Percentiles rank a stretch among this genome's conserved stretches.
Conservation (phyloP, 2,888 invertebrate species). For the Drosophila lutescens region DNA sequence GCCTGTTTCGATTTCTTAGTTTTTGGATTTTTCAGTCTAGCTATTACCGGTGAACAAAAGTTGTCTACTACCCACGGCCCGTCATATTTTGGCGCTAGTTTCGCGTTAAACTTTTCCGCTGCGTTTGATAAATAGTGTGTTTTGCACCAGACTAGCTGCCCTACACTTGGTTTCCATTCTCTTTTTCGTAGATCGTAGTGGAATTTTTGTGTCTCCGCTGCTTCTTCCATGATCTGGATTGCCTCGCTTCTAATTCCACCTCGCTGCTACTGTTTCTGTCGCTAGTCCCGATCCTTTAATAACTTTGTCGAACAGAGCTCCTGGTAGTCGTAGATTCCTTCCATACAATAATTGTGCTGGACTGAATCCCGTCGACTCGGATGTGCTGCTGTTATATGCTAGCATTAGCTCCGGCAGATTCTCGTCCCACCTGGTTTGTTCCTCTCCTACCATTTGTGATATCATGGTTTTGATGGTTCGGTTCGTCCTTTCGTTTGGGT, state of each 20-base stretch:
- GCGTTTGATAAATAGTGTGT: background rate
- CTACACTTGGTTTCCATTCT: too few relatives aligned
- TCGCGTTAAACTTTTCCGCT: background rate
- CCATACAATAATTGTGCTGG: background rate
- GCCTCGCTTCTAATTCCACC: background rate
- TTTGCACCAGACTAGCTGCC: too few relatives aligned
- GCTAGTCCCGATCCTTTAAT: background rate
- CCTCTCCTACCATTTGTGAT: background rate
- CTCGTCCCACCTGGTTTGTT: background rate
- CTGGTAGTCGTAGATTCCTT: background rate
- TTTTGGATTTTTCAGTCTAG: background rate
- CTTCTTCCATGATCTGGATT: background rate
- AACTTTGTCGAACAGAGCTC: background rate
- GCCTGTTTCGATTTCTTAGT: background rate
- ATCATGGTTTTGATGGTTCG: background rate
- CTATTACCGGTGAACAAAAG: background rate
- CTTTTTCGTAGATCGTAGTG: too few relatives aligned
- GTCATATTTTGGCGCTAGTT: background rate
- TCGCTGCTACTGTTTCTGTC: background rate
- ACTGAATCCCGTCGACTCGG: background rate
- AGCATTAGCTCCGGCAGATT: background rate
- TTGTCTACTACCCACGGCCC: conserved; percentile 1
- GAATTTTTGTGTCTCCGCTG: too few relatives aligned
- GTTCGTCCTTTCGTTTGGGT: background rate
- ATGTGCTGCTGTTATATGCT: too few relatives aligned